Evolutionary conservation across 2,113 vertebrate species (phyloP).

Genomic region (Apistogramma diplotaenia): DNA sequence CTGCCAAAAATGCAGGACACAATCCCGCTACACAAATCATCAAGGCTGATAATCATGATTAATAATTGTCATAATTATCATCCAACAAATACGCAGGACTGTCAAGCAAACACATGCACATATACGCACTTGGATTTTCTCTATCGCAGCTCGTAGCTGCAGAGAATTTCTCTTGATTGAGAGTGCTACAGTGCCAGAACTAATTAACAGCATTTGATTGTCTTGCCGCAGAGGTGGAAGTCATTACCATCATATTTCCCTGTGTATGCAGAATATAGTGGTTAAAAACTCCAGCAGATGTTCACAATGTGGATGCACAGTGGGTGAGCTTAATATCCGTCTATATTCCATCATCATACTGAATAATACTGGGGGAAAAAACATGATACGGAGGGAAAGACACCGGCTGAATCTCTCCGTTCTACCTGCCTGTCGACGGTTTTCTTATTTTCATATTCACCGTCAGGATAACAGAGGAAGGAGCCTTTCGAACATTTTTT

Average conservation of each 20-base stretch:
- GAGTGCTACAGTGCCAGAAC: conserved; percentile 43
- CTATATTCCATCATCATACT: not conserved
- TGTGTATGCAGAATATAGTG: conserved; percentile 14
- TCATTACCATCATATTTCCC: conserved; percentile 56
- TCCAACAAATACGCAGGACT: conserved; percentile 23
- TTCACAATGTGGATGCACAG: not conserved
- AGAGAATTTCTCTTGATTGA: conserved; percentile 61
- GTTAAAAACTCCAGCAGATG: conserved; percentile 33
- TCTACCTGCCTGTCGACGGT: not conserved
- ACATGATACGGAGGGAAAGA: not conserved
- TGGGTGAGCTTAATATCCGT: conserved; percentile 9
- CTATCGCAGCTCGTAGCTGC: conserved; percentile 29
- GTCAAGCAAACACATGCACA: not conserved
- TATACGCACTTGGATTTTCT: not conserved
- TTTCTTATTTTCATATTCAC: not conserved
- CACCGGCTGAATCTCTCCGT: not conserved
- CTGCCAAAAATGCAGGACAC: not conserved
- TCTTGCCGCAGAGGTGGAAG: conserved; percentile 61
- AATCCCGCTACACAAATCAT: conserved; percentile 17
- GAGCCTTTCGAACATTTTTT: not conserved
- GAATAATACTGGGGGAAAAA: not conserved
- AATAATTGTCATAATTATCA: conserved; percentile 40
- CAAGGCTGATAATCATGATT: conserved; percentile 34
- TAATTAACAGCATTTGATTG: conserved; percentile 69
- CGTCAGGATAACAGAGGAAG: not conserved